phyloP scores from a whole-genome alignment of 2,113 vertebrate genomes.

The Terrapene triunguis region DNA sequence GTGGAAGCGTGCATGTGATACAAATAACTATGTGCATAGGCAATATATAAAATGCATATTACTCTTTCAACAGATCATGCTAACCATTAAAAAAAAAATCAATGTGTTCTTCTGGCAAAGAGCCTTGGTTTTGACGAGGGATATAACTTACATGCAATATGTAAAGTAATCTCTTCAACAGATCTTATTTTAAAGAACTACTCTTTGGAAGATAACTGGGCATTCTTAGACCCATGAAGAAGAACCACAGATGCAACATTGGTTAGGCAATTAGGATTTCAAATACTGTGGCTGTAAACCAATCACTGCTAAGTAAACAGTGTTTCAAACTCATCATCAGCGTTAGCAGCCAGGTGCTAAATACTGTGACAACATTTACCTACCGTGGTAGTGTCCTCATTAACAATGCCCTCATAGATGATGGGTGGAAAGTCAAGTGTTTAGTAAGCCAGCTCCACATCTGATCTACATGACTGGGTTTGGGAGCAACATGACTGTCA shows the following conservation, averaged over 20 bases:
- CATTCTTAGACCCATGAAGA: background rate
- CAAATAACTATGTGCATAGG: background rate
- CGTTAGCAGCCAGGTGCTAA: background rate
- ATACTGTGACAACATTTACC: background rate
- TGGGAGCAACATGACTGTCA: background rate
- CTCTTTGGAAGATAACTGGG: background rate
- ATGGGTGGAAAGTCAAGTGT: background rate
- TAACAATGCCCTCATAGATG: background rate
- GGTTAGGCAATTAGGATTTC: fast-evolving
- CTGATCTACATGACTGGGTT: background rate
- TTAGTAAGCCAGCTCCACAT: background rate
- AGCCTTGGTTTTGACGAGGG: background rate
- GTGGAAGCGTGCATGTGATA: background rate
- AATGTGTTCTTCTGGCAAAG: background rate
- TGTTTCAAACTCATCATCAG: background rate
- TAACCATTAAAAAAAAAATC: background rate
- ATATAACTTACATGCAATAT: background rate
- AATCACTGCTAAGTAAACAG: background rate
- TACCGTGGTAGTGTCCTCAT: background rate
- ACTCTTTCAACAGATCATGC: background rate
- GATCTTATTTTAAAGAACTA: background rate
- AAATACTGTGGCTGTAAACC: background rate
- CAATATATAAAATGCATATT: background rate
- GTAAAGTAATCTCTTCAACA: background rate
- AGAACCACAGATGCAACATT: background rate